A percentile compares a stretch with the other conserved stretches of the same genome.
These are phyloP conservation scores for Leptopilina boulardi DNA, from an alignment of 1,140 invertebrate genomes.

Conservation along the genomic window DNA sequence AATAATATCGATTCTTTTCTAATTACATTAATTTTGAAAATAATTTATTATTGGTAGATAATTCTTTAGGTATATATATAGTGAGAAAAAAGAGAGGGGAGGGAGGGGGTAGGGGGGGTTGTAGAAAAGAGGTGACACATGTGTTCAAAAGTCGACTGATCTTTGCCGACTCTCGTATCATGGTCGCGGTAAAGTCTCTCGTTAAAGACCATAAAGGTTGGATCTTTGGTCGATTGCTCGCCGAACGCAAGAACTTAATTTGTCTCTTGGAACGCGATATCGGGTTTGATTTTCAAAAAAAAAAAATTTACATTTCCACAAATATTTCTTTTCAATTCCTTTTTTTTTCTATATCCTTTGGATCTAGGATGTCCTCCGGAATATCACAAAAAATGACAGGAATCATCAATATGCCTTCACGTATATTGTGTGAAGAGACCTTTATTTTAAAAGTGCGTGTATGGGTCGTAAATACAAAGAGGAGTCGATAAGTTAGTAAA, in stretches of 20 bases:
- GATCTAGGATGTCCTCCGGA: too few species aligned
- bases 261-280: constrained; percentile 70
- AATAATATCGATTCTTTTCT: too few species aligned
- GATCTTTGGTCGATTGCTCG: constrained; percentile 61
- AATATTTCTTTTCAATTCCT: constrained; percentile 48
- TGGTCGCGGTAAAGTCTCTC: constrained; percentile 52
- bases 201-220: constrained; percentile 62
- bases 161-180: constrained; percentile 63
- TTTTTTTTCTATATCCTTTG: too few species aligned
- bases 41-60: constrained; percentile 3
- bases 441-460: too few species aligned
- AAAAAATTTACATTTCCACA: constrained; percentile 50
- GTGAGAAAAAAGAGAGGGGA: constrained; percentile 8
- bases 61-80: background rate
- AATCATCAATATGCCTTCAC: constrained; percentile 59
- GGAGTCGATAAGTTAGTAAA: constrained; percentile 76
- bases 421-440: too few species aligned
- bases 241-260: constrained; percentile 69
- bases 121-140: constrained; percentile 59
- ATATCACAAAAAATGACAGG: constrained; percentile 63
- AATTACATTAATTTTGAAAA: background rate
- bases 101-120: too few species aligned
- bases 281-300: constrained; percentile 63
- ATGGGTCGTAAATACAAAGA: constrained; percentile 66
- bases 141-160: constrained; percentile 59